Evolutionary conservation across 1,140 invertebrate genomes (phyloP).

Genomic region (Diorhabda sublineata): DNA sequence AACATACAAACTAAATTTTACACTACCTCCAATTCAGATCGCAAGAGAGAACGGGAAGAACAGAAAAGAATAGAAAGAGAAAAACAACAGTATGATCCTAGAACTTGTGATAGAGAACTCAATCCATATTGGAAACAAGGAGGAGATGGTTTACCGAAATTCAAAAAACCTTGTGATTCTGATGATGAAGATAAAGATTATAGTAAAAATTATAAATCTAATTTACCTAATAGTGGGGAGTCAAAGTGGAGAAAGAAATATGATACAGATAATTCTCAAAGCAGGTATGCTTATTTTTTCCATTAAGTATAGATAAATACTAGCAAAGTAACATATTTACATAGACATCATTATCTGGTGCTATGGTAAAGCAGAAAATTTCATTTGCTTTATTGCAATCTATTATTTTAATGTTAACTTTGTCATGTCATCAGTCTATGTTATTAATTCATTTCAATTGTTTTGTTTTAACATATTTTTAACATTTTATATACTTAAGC

Average conservation of each 20-base stretch:
- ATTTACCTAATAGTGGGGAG: slow-evolving; percentile 14
- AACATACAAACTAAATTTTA: slow-evolving; percentile 46
- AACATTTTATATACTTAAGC: too few species aligned
- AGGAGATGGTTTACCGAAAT: slow-evolving; percentile 73
- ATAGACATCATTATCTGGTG: too few species aligned
- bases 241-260: slow-evolving; percentile 20
- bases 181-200: slow-evolving; percentile 20
- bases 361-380: too few species aligned
- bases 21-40: slow-evolving; percentile 44
- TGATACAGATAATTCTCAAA: neutral
- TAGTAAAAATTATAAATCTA: slow-evolving; percentile 10
- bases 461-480: too few species aligned
- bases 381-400: too few species aligned
- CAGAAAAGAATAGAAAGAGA: slow-evolving; percentile 39
- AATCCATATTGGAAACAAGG: slow-evolving; percentile 93
- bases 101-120: slow-evolving; percentile 70
- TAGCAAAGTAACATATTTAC: too few species aligned
- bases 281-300: neutral
- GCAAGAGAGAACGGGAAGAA: slow-evolving; percentile 36
- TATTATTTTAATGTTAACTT: too few species aligned
- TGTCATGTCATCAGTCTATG: too few species aligned
- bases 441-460: too few species aligned
- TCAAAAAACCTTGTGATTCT: slow-evolving; percentile 49
- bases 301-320: too few species aligned
- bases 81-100: slow-evolving; percentile 62